These are phyloP conservation scores for Falco cherrug DNA, from an alignment of 2,797 vertebrate species.

Conservation along the genomic window DNA sequence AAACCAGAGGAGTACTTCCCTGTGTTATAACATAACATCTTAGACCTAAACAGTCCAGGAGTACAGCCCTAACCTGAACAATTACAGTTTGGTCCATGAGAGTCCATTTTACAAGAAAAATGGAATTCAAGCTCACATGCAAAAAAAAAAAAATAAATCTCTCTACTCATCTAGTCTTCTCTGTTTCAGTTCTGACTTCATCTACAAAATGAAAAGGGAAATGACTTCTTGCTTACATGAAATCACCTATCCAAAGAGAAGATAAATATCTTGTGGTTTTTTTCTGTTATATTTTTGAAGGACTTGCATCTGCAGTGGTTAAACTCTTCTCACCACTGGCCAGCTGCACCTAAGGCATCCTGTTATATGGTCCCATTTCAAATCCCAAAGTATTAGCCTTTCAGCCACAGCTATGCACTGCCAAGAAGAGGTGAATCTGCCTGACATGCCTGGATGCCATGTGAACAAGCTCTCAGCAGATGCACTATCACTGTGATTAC, in stretches of 20 bases:
- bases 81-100: not conserved
- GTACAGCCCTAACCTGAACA: not conserved
- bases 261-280: not conserved
- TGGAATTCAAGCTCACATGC: not conserved
- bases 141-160: not conserved
- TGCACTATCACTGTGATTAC: not conserved
- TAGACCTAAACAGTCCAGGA: not conserved
- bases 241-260: not conserved
- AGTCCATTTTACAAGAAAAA: not conserved
- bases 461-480: not conserved
- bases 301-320: not conserved
- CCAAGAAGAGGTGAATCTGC: not conserved
- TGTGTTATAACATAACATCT: not conserved
- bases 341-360: not conserved
- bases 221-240: not conserved
- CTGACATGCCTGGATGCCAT: not conserved
- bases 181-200: not conserved
- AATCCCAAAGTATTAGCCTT: not conserved
- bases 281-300: not conserved
- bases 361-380: not conserved
- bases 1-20: not conserved
- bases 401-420: not conserved
- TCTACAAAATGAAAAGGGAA: not conserved
- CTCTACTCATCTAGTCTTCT: not conserved
- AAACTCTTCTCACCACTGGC: not conserved